These are phyloP conservation scores for Drosophila pseudoobscura DNA, from an alignment of 1,140 invertebrate genomes.

Conservation along the genomic window DNA sequence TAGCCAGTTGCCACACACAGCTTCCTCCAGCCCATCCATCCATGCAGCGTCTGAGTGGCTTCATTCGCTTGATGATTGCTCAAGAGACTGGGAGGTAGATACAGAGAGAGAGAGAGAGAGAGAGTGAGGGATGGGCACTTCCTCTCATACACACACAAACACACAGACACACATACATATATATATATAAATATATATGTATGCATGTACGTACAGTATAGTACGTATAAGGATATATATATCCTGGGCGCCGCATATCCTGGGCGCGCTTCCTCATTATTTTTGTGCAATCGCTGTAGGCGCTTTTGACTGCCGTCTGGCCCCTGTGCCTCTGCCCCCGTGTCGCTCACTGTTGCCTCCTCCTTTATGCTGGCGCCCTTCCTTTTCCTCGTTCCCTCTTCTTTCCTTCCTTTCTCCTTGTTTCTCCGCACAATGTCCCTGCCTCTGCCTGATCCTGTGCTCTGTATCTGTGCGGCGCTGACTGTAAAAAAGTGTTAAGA, in stretches of 20 bases:
- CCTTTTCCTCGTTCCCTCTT: slow-evolving; percentile 10
- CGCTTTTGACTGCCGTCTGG: slow-evolving; percentile 52
- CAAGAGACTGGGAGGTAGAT: slow-evolving; percentile 41
- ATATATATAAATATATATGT: too few species aligned
- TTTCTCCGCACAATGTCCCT: slow-evolving; percentile 51
- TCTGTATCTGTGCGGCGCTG: slow-evolving; percentile 4
- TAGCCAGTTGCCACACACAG: slow-evolving; percentile 34
- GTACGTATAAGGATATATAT: background rate
- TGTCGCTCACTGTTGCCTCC: slow-evolving; percentile 51
- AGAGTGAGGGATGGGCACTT: too few species aligned
- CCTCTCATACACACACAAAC: slow-evolving; percentile 24
- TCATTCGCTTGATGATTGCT: slow-evolving; percentile 74
- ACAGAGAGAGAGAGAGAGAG: background rate
- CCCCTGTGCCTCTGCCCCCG: slow-evolving; percentile 3
- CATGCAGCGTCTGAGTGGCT: slow-evolving; percentile 70
- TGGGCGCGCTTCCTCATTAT: slow-evolving; percentile 77
- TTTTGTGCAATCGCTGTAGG: slow-evolving; percentile 80
- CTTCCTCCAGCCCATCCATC: slow-evolving; percentile 1
- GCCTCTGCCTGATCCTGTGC: slow-evolving; percentile 6
- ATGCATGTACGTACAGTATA: background rate
- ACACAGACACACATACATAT: slow-evolving; percentile 14
- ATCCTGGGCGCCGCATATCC: slow-evolving; percentile 64
- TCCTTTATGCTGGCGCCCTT: slow-evolving; percentile 30
- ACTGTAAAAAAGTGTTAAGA: slow-evolving; percentile 71
- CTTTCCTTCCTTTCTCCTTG: slow-evolving; percentile 55